These are phyloP conservation scores for Archivesica marissinica DNA, from an alignment of 1,140 invertebrate genomes.

Conservation along the genomic window DNA sequence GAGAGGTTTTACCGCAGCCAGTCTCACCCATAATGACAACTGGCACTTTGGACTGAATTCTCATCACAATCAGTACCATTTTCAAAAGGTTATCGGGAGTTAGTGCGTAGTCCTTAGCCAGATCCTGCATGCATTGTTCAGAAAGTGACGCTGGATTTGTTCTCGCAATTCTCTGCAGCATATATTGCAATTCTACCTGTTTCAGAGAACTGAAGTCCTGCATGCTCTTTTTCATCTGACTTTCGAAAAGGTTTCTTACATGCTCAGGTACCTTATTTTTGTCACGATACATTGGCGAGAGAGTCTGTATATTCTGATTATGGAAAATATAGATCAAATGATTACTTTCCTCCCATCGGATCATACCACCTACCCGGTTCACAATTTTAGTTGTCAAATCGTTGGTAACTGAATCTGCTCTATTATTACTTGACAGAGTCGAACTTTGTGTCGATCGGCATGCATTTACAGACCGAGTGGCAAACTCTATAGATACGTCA, in stretches of 20 bases:
- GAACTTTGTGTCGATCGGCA: conserved; percentile 63
- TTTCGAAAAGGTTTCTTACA: conserved; percentile 67
- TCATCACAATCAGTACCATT: conserved; percentile 71
- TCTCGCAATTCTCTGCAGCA: conserved; percentile 61
- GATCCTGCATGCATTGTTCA: neutral
- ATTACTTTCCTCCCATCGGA: conserved; percentile 72
- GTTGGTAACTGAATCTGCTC: neutral
- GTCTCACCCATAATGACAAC: conserved; percentile 80
- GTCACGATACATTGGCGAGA: conserved; percentile 67
- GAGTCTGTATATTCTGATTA: conserved; percentile 65
- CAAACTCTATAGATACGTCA: conserved; percentile 67
- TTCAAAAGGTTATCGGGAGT: conserved; percentile 73
- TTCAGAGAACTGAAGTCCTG: conserved; percentile 52
- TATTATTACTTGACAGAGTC: conserved; percentile 12
- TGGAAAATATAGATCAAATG: conserved; percentile 71
- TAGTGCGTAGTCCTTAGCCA: conserved; percentile 67
- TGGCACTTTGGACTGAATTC: conserved; percentile 70
- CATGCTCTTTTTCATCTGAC: conserved; percentile 62
- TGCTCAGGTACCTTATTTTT: conserved; percentile 60
- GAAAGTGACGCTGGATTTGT: neutral
- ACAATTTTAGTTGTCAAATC: neutral
- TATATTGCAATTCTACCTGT: conserved; percentile 51
- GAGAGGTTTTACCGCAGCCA: conserved; percentile 76
- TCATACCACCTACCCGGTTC: conserved; percentile 61
- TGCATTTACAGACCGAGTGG: conserved; percentile 65